Evolutionary conservation across 2,797 vertebrate species (phyloP).

Genomic region (Lacerta bilineata): DNA sequence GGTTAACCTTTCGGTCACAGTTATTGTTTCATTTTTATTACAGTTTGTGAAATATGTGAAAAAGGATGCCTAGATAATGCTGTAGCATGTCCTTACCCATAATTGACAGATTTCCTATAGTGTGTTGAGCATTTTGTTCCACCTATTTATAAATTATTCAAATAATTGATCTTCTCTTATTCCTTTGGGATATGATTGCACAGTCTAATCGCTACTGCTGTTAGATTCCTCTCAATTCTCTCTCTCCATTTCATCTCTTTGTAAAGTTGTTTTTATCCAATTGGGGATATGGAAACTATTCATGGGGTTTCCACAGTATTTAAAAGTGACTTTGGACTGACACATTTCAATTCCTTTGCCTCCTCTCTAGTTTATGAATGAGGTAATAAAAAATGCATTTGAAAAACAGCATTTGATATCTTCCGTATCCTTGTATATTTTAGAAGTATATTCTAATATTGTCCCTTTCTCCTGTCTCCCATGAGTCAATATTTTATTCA

Average conservation of each 20-base stretch:
- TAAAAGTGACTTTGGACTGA: slow-evolving; percentile 3
- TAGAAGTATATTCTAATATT: slow-evolving; percentile 22
- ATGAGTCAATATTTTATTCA: neutral
- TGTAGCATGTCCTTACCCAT: slow-evolving; percentile 51
- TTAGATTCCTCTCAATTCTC: slow-evolving; percentile 66
- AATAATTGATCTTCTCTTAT: slow-evolving; percentile 66
- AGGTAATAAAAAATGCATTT: neutral
- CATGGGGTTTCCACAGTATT: slow-evolving; percentile 28
- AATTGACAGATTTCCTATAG: slow-evolving; percentile 69
- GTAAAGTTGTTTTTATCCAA: slow-evolving; percentile 39
- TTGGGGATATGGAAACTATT: slow-evolving; percentile 22
- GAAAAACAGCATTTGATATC: neutral
- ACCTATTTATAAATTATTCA: slow-evolving; percentile 77
- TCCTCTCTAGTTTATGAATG: slow-evolving; percentile 20
- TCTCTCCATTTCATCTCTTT: slow-evolving; percentile 62
- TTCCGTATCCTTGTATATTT: neutral
- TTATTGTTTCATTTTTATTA: neutral
- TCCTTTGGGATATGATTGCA: slow-evolving; percentile 72
- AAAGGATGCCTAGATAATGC: slow-evolving; percentile 62
- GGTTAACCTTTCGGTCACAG: slow-evolving; percentile 33
- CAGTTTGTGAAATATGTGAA: neutral
- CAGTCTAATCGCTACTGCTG: slow-evolving; percentile 73
- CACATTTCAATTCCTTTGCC: slow-evolving; percentile 18
- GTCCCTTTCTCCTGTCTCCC: neutral
- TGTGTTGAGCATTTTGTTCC: slow-evolving; percentile 62